Conservation (phyloP, 1,140 invertebrate species). For the Eurosta solidaginis region DNA sequence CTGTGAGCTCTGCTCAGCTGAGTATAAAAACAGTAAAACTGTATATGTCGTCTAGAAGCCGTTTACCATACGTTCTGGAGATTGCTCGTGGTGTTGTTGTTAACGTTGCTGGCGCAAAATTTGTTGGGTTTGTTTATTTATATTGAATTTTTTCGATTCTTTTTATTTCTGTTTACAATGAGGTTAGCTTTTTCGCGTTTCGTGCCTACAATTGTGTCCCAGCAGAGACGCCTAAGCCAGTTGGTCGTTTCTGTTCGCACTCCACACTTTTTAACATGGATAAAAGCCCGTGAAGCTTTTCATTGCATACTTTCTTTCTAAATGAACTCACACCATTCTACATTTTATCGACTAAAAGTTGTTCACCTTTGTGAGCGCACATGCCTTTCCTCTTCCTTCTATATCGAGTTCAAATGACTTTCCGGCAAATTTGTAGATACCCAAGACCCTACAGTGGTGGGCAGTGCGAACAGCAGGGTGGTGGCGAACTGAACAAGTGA, state of each 20-base stretch:
- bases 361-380: not conserved
- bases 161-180: not conserved
- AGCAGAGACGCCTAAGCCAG: not conserved
- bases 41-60: too few relatives aligned
- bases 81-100: not conserved
- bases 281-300: not conserved
- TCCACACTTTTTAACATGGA: not conserved
- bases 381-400: not conserved
- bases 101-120: not conserved
- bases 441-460: too few relatives aligned
- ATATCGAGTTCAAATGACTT: not conserved
- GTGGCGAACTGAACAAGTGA: too few relatives aligned
- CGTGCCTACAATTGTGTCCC: not conserved
- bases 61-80: not conserved
- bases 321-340: too few relatives aligned
- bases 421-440: too few relatives aligned
- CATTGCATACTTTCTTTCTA: constrained; percentile 18
- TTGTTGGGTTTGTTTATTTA: not conserved
- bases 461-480: too few relatives aligned
- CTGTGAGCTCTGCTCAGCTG: too few relatives aligned
- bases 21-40: too few relatives aligned
- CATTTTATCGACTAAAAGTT: too few relatives aligned
- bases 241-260: not conserved
- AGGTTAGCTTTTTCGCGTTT: constrained; percentile 18
- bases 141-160: not conserved